phyloP scores from a whole-genome alignment of 2,797 vertebrate species.

The Takifugu rubripes region DNA sequence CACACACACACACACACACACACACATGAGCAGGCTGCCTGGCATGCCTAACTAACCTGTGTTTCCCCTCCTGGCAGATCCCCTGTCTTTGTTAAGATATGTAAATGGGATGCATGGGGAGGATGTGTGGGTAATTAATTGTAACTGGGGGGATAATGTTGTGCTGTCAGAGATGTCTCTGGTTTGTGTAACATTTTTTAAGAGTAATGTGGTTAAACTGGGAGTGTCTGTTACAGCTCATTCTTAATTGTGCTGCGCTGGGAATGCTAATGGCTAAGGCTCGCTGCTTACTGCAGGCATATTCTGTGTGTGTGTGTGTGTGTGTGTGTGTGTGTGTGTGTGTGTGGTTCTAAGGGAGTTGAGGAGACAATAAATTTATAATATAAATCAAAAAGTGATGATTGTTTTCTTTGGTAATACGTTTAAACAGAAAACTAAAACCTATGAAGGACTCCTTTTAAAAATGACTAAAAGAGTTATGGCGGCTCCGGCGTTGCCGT shows the following conservation, averaged over 20 bases:
- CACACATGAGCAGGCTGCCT: constrained; percentile 43
- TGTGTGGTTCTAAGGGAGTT: neutral
- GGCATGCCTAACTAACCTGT: constrained; percentile 83
- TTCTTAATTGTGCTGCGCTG: constrained; percentile 86
- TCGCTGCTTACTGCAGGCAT: constrained; percentile 1
- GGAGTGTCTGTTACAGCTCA: constrained; percentile 86
- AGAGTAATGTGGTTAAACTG: constrained; percentile 89
- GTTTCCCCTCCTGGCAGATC: constrained; percentile 70
- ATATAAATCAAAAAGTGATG: too few relatives aligned
- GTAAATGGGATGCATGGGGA: constrained; percentile 95
- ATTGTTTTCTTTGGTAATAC: too few relatives aligned
- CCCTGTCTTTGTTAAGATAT: constrained; percentile 88
- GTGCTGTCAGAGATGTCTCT: constrained; percentile 94
- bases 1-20: constrained; percentile 7
- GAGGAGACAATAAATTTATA: too few relatives aligned
- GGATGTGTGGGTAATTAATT: constrained; percentile 98
- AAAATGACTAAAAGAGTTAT: too few relatives aligned
- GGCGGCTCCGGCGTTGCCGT: neutral
- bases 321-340: constrained; percentile 1
- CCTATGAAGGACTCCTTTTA: too few relatives aligned
- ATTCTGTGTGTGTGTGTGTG: neutral
- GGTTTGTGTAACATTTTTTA: constrained; percentile 90
- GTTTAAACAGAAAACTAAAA: too few relatives aligned
- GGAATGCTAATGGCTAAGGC: constrained; percentile 76
- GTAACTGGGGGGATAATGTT: constrained; percentile 95